Evolutionary conservation across 2,888 invertebrate species (phyloP).

Genomic region (Xylophagus ater): DNA sequence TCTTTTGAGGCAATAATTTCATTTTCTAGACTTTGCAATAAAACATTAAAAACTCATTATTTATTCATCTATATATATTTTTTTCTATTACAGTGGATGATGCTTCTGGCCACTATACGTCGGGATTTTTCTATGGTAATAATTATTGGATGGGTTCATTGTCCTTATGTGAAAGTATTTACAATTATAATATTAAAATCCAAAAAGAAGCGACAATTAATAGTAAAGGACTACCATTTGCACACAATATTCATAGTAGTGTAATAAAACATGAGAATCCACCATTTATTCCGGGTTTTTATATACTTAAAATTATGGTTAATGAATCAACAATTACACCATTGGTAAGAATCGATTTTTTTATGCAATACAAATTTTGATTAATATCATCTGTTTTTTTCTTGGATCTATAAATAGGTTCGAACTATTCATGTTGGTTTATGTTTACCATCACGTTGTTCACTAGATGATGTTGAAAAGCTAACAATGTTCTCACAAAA

Average conservation of each 20-base stretch:
- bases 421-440: conserved; percentile 62
- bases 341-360: conserved; percentile 26
- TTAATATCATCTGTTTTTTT: neutral
- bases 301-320: conserved; percentile 49
- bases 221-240: conserved; percentile 33
- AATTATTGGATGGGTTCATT: conserved; percentile 71
- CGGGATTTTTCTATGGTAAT: conserved; percentile 73
- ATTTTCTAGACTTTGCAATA: too few species aligned
- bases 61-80: too few species aligned
- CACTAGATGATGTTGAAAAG: conserved; percentile 47
- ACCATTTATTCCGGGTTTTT: conserved; percentile 58
- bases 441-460: conserved; percentile 62
- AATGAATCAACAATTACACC: conserved; percentile 34
- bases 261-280: conserved; percentile 40
- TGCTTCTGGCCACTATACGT: conserved; percentile 64
- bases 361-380: neutral
- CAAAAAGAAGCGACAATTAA: neutral
- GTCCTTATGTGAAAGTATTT: conserved; percentile 56
- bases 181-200: conserved; percentile 38
- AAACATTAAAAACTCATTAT: too few species aligned
- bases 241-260: conserved; percentile 27
- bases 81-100: conserved; percentile 47
- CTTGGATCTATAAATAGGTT: conserved; percentile 41
- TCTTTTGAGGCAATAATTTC: too few species aligned
- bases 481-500: conserved; percentile 47